These are phyloP conservation scores for Brachyrhaphis roseni DNA, from an alignment of 2,797 vertebrate genomes.

Conservation along the genomic window DNA sequence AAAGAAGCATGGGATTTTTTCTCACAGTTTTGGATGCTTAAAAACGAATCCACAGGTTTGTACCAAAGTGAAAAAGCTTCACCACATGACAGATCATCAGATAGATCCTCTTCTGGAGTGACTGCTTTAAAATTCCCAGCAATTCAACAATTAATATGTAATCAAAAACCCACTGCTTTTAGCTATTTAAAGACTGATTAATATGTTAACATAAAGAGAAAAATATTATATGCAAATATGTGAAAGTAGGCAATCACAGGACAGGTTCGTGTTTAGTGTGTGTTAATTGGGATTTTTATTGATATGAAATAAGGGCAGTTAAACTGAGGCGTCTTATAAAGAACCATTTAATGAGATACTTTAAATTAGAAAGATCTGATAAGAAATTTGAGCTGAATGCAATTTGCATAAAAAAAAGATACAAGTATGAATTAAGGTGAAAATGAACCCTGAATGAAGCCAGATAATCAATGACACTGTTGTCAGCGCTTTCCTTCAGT, in stretches of 20 bases:
- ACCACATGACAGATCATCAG: not conserved
- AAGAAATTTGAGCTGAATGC: constrained; percentile 22
- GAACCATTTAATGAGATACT: constrained; percentile 22
- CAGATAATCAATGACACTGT: constrained; percentile 19
- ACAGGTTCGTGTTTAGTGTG: constrained; percentile 8
- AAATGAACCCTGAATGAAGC: constrained; percentile 37
- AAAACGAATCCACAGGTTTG: not conserved
- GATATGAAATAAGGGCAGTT: constrained; percentile 1
- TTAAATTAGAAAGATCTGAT: constrained; percentile 29
- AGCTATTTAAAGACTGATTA: not conserved
- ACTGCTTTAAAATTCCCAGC: not conserved
- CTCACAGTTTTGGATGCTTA: not conserved
- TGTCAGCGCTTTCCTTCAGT: constrained; percentile 6
- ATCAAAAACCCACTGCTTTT: not conserved
- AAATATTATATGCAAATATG: not conserved
- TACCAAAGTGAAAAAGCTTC: not conserved
- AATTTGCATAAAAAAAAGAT: constrained; percentile 12
- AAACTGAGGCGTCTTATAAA: constrained; percentile 23
- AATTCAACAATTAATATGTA: not conserved
- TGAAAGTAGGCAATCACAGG: not conserved
- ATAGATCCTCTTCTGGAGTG: not conserved
- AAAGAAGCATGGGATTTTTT: not conserved
- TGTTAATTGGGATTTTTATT: not conserved
- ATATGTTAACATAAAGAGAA: not conserved
- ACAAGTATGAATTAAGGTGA: constrained; percentile 20